Conservation (phyloP, 2,888 invertebrate genomes). For the Antitype chi region DNA sequence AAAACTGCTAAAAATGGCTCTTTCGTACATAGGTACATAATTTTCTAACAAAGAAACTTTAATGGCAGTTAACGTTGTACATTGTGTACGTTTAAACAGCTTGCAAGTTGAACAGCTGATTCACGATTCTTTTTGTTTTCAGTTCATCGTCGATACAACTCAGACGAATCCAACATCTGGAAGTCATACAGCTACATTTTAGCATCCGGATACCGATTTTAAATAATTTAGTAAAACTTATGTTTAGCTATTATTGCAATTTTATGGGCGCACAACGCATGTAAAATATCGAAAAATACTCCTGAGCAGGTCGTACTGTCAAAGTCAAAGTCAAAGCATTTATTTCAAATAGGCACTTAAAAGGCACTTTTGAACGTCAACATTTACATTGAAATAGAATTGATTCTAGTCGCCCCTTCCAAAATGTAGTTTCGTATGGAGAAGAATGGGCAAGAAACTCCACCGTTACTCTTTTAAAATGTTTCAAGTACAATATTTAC, state of each 20-base stretch:
- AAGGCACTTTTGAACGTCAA: no score
- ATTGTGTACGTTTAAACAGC: constrained; percentile 11
- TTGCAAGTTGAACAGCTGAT: constrained; percentile 45
- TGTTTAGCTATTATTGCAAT: neutral
- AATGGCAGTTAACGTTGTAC: constrained; percentile 11
- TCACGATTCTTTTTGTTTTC: constrained; percentile 44
- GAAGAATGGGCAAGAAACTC: no score
- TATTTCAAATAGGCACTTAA: no score
- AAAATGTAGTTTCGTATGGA: no score
- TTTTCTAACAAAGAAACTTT: constrained; percentile 24
- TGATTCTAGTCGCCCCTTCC: no score
- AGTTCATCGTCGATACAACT: constrained; percentile 7
- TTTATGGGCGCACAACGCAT: neutral
- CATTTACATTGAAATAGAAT: no score
- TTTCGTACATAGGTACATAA: neutral
- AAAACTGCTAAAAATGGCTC: neutral
- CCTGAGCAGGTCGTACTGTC: no score
- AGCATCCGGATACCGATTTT: constrained; percentile 10
- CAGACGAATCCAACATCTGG: constrained; percentile 43
- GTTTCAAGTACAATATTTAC: no score
- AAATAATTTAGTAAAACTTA: neutral
- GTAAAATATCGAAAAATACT: no score
- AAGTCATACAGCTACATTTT: neutral
- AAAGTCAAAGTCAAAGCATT: no score
- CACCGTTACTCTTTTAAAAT: no score